Percentiles rank a stretch among this genome's conserved stretches.
Conservation (phyloP, 1,140 invertebrate genomes). For the Eumaeus atala region DNA sequence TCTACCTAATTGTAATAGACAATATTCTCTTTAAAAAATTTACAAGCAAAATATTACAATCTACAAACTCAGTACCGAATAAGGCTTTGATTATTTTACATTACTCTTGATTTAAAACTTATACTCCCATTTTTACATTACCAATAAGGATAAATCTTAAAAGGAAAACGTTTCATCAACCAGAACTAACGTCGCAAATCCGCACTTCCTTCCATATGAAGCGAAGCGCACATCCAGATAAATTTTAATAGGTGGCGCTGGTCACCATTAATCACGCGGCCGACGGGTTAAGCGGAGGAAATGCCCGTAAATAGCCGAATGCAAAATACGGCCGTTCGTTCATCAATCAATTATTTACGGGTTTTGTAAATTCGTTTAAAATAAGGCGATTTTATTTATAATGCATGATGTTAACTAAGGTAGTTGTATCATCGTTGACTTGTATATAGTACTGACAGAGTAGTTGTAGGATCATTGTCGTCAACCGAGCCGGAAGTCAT, state of each 20-base stretch:
- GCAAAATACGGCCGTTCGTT: constrained; percentile 66
- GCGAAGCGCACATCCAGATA: constrained; percentile 48
- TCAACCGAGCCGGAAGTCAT: too few species aligned
- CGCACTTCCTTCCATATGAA: constrained; percentile 39
- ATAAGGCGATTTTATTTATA: constrained; percentile 13
- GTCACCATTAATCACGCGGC: constrained; percentile 58
- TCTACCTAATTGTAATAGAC: too few species aligned
- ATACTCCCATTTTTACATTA: neutral
- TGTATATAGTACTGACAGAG: too few species aligned
- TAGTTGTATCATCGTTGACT: too few species aligned
- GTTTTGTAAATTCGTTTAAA: constrained; percentile 15
- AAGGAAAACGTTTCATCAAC: constrained; percentile 23
- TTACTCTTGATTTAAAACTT: too few species aligned
- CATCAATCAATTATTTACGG: constrained; percentile 61
- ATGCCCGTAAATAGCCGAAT: constrained; percentile 70
- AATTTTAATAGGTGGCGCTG: constrained; percentile 52
- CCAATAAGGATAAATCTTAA: constrained; percentile 13
- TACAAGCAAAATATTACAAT: too few species aligned
- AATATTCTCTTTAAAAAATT: too few species aligned
- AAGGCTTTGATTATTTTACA: too few species aligned
- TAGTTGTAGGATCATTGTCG: too few species aligned
- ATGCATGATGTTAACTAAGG: too few species aligned
- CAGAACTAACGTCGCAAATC: constrained; percentile 31
- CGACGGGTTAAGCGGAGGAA: constrained; percentile 66
- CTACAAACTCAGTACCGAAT: too few species aligned